Evolutionary conservation across 1,140 invertebrate species (phyloP), one percentile per base, ranked within the genome.

Genomic region (Pygmarrhopalites habei): DNA sequence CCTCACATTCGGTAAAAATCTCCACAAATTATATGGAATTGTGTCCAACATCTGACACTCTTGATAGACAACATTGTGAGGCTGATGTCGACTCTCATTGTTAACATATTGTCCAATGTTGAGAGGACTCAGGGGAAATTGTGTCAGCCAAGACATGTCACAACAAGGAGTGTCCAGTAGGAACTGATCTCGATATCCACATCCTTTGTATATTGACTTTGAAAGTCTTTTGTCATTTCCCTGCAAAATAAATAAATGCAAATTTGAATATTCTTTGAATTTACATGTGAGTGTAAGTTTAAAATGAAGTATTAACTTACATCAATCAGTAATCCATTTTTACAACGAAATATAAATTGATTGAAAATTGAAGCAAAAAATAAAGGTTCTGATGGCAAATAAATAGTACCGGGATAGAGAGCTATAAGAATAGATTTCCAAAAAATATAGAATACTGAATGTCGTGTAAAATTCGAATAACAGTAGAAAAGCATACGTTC

Each of bases 81-180:
- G 29, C 29, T 51, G 21, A 35, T 21, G 15, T 23, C 59, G 58
- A 28, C 62, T 65, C 53, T 72, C 71, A 61, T 80, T 80, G 68
- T 80, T 80, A 23, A 80, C 77, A 70, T 77, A 79, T 65, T 80
- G 79, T 4, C 79, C 79, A 30, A 79, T 72, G 67, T 75, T 75
- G 19, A 80, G 60, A 10, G 78, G 78, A 69, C 78, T 79, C 12
- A 74, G 21, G 10, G 75, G 75, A 59, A 64, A 52, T 10, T 66
- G 39, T 10, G 75, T 76, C 7, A 79, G 58, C 79, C 79, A 80
- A 19, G 73, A 73, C n/a, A 65, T 67, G 70, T 80, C 79, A 70
- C 77, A 63, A n/a, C 57, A 75, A 10, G 73, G 70, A 17, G 72
- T 52, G 51, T 73, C 70, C 7, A 70, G 73, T 10, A 74, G 72